Percentiles rank a stretch among this genome's conserved stretches.
phyloP scores from a whole-genome alignment of 2,888 invertebrate species.

The Megastigmus dorsalis region DNA sequence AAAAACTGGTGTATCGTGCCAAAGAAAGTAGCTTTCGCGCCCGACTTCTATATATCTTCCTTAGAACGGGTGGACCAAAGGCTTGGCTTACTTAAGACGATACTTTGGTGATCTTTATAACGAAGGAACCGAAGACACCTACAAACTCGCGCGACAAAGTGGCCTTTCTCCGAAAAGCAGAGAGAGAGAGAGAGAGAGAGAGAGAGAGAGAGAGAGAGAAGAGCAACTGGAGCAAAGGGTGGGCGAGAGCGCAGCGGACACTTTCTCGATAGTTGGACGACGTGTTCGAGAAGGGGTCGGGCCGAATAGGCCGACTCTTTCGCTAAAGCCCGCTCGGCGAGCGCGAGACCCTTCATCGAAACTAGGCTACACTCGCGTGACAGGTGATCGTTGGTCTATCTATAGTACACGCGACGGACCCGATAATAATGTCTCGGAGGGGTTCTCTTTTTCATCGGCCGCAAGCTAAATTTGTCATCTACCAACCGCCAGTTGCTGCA shows the following conservation, averaged over 20 bases:
- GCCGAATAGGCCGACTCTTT: too few species aligned
- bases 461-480: too few species aligned
- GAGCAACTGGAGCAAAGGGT: slow-evolving; percentile 16
- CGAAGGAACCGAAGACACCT: neutral
- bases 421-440: too few species aligned
- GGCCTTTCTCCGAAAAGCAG: slow-evolving; percentile 12
- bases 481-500: too few species aligned
- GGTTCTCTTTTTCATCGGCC: too few species aligned
- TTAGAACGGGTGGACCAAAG: neutral
- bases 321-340: too few species aligned
- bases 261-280: slow-evolving; percentile 60
- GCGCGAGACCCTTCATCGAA: neutral
- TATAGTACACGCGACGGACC: slow-evolving; percentile 31
- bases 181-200: neutral
- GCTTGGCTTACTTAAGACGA: neutral
- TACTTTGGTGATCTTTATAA: slow-evolving; percentile 12
- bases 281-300: neutral
- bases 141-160: neutral
- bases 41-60: too few species aligned
- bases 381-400: too few species aligned
- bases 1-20: too few species aligned
- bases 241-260: slow-evolving; percentile 50
- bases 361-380: too few species aligned
- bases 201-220: too few species aligned
- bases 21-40: too few species aligned